These are phyloP conservation scores for Taeniopygia guttata DNA, from an alignment of 2,797 vertebrate species.

Conservation along the genomic window DNA sequence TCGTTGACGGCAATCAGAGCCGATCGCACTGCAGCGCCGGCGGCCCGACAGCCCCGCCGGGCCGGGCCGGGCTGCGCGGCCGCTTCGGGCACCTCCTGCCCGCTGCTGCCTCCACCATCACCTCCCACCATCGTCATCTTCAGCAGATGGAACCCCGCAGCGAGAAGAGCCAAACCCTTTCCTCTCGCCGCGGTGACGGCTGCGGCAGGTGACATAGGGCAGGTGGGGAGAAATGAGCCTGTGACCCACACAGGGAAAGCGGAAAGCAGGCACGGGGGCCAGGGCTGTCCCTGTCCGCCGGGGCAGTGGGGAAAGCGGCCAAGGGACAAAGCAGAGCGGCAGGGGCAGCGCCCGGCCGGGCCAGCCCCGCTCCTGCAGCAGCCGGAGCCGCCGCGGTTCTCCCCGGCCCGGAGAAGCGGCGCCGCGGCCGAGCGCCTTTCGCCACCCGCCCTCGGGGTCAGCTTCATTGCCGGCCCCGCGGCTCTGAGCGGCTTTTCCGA, in stretches of 20 bases:
- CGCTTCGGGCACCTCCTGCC: neutral
- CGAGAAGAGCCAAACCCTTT: neutral
- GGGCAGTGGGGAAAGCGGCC: neutral
- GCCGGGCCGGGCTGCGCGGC: neutral
- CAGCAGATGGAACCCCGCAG: neutral
- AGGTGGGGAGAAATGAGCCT: neutral
- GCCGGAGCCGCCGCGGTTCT: neutral
- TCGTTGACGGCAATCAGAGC: conserved; percentile 2
- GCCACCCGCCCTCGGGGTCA: neutral
- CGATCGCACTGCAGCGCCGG: neutral
- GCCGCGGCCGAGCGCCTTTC: neutral
- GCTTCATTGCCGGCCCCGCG: neutral
- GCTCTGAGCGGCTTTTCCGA: neutral
- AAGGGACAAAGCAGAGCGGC: neutral
- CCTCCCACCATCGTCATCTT: neutral
- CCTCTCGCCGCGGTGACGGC: neutral
- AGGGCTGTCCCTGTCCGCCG: neutral
- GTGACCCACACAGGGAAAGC: rapidly evolving
- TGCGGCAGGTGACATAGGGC: neutral
- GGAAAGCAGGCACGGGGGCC: neutral
- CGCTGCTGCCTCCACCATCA: neutral
- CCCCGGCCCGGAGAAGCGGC: neutral
- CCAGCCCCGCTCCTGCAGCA: neutral
- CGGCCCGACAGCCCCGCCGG: neutral
- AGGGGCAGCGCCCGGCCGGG: neutral